Base-by-base conservation (phyloP, 2,888 invertebrate species). In the Caenorhabditis macrosperma region DNA sequence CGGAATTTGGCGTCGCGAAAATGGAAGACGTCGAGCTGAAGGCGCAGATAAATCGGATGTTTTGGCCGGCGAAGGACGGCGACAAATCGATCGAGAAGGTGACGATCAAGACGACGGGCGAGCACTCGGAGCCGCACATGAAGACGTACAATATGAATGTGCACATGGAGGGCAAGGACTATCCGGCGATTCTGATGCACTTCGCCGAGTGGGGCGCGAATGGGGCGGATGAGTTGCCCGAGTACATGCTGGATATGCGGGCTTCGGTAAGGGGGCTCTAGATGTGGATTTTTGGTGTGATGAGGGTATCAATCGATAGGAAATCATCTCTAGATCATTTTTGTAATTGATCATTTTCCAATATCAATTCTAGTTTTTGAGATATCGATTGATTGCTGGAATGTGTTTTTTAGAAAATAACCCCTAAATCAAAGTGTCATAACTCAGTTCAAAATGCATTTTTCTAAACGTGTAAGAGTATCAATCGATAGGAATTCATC, bases 171-270 rank as follows among this genome's bases (percentile, higher is more conserved):
- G 71, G 55, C 4, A 28, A 38, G 30, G 48, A 55, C 30, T 46
- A 26, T n/a, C 33, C 60, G 20, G 59, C 76, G 15, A 50, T 61
- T 22, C 24, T 80, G 20, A 68, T 80, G 52, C 76, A 80, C 50
- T 76, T 80, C 24, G 35, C 76, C 38, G 74, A 80, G 28, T 80
- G 80, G 80, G 66, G 44, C 6, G 71, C 71, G 7, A 28, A 35
- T 0, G 22, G n/a, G 33, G 60, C 48, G 3, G 41, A 28, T 38
- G 50, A 74, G 30, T 24, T 80, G 28, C 80, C 80, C 4, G 80
- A 80, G 52, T 80, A 74, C 35, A 61, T 80, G 57, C 7, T 50
- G 41, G 76, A 80, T 44, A 75, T 76, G 75, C 52, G 76, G 50
- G 76, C 80, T 15, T 41, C 72, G 59, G 79, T 69, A 20, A 22